Conservation (phyloP, 2,113 vertebrate genomes). For the Passer domesticus region DNA sequence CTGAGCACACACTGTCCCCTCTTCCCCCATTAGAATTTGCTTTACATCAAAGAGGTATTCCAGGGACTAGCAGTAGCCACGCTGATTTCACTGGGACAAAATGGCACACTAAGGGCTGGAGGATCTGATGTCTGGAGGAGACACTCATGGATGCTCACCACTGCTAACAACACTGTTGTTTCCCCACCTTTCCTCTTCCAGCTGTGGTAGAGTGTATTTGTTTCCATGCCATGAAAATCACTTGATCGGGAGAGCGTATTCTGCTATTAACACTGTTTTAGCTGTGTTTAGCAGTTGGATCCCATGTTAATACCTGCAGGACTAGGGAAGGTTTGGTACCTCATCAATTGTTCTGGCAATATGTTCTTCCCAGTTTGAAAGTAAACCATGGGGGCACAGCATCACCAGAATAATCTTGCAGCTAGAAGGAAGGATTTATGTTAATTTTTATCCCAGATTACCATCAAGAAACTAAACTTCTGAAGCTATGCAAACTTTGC, state of each 20-base stretch:
- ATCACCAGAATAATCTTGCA: not conserved
- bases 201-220: rapidly evolving
- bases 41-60: not conserved
- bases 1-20: not conserved
- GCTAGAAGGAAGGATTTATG: not conserved
- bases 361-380: not conserved
- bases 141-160: not conserved
- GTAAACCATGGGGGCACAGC: not conserved
- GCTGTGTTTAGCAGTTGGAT: not conserved
- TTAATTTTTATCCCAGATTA: not conserved
- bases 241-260: not conserved
- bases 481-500: not conserved
- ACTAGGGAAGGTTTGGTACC: not conserved
- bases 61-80: not conserved
- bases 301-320: not conserved
- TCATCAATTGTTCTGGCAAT: not conserved
- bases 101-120: not conserved
- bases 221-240: not conserved
- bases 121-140: not conserved
- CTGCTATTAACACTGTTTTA: not conserved
- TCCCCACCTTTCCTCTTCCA: not conserved
- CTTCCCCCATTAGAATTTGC: not conserved
- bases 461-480: not conserved
- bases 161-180: not conserved
- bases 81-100: not conserved